Conservation (phyloP, 2,797 vertebrate species). For the Microtus agrestis region DNA sequence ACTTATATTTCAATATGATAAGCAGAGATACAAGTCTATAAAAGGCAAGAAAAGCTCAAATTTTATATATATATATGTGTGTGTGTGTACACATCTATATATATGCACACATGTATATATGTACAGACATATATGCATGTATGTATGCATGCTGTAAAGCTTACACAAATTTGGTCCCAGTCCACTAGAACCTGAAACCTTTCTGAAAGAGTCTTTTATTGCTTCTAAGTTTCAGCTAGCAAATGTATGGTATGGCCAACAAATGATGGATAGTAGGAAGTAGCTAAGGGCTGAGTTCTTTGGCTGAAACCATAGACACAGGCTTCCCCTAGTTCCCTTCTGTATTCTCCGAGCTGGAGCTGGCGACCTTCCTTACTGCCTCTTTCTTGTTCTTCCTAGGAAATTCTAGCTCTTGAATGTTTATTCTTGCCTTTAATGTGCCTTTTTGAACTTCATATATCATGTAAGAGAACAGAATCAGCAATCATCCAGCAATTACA, state of each 20-base stretch:
- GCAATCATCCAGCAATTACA: constrained; percentile 74
- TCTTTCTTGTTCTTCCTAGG: neutral
- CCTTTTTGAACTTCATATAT: constrained; percentile 77
- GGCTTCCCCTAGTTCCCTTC: constrained; percentile 27
- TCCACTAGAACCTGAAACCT: constrained; percentile 60
- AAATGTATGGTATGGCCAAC: constrained; percentile 62
- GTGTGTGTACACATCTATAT: neutral
- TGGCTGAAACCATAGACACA: constrained; percentile 65
- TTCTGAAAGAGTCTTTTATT: constrained; percentile 63
- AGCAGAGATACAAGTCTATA: neutral
- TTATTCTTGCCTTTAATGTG: constrained; percentile 79
- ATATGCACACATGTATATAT: neutral
- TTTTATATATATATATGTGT: neutral
- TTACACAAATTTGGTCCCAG: constrained; percentile 49
- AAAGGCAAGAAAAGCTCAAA: constrained; percentile 62
- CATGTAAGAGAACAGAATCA: constrained; percentile 77
- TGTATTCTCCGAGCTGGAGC: constrained; percentile 20
- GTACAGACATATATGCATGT: neutral
- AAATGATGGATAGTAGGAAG: constrained; percentile 83
- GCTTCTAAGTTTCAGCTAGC: constrained; percentile 59
- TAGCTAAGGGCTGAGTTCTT: constrained; percentile 46
- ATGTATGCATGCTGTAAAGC: neutral
- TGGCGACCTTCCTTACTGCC: constrained; percentile 8
- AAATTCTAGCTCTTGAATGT: constrained; percentile 70
- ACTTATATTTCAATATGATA: neutral